Evolutionary conservation across 2,888 invertebrate genomes (phyloP).

Genomic region (Gastracanthus pulcherrimus): DNA sequence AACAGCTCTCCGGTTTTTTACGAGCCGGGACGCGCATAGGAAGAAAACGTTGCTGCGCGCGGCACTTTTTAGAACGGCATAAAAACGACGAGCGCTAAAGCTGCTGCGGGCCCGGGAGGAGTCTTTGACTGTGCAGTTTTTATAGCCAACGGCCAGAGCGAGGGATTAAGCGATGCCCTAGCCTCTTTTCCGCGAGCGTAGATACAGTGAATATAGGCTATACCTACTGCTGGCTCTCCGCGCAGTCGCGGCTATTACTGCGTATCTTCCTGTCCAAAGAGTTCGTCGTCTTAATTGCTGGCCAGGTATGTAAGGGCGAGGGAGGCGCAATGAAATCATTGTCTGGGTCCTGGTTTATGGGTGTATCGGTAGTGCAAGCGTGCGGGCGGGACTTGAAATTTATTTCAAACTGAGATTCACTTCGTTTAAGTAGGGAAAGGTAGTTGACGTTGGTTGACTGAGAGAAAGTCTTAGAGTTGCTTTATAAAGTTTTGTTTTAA

Average conservation of each 20-base stretch:
- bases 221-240: neutral
- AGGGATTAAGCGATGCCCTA: neutral
- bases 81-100: conserved; percentile 43
- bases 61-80: conserved; percentile 47
- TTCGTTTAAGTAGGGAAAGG: too few relatives aligned
- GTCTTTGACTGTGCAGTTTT: neutral
- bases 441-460: too few relatives aligned
- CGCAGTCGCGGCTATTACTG: neutral
- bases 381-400: neutral
- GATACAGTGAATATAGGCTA: neutral
- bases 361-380: too few relatives aligned
- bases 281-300: neutral
- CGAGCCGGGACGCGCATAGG: neutral
- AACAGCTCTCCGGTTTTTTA: conserved; percentile 18
- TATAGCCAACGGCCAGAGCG: neutral
- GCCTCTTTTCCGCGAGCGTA: neutral
- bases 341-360: neutral
- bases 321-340: neutral
- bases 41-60: conserved; percentile 5
- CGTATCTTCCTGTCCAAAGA: neutral
- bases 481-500: too few relatives aligned
- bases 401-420: neutral
- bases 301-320: neutral
- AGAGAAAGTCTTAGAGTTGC: too few relatives aligned
- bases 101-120: neutral